Conservation (phyloP, 2,888 invertebrate species). For the Apodemia mormo region DNA sequence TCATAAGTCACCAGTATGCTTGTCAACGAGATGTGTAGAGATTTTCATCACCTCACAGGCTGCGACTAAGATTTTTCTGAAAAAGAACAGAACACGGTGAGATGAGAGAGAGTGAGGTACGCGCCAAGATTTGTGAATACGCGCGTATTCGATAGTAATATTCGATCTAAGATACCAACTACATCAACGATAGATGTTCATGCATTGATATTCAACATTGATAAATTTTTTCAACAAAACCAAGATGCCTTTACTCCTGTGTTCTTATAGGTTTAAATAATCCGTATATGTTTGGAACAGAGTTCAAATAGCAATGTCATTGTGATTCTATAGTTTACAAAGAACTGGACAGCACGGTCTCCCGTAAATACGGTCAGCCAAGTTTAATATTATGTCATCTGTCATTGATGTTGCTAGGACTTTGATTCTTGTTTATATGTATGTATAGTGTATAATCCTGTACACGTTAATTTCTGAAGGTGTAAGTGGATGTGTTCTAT, state of each 20-base stretch:
- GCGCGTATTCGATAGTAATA: background rate
- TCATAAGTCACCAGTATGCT: no score
- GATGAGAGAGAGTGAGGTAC: no score
- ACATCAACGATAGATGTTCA: slow-evolving; percentile 59
- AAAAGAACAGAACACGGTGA: no score
- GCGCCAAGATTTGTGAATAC: no score
- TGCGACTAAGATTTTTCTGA: no score
- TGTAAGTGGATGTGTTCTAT: slow-evolving; percentile 39
- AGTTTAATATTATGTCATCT: slow-evolving; percentile 40
- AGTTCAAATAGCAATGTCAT: slow-evolving; percentile 9
- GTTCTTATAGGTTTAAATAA: background rate
- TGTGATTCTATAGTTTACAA: background rate
- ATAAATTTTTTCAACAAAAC: slow-evolving; percentile 52
- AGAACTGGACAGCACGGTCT: slow-evolving; percentile 52
- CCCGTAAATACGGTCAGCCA: slow-evolving; percentile 46
- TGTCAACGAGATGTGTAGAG: no score
- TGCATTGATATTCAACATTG: slow-evolving; percentile 72
- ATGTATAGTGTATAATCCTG: slow-evolving; percentile 28
- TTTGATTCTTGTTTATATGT: slow-evolving; percentile 28
- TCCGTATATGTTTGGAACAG: background rate
- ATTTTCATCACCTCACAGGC: no score
- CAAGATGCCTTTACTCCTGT: slow-evolving; percentile 28
- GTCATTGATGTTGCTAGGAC: slow-evolving; percentile 27
- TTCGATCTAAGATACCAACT: slow-evolving; percentile 27
- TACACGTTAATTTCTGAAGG: slow-evolving; percentile 33